A percentile compares a stretch with the other conserved stretches of the same genome.
phyloP scores from a whole-genome alignment of 2,113 vertebrate genomes.

The Parus major region DNA sequence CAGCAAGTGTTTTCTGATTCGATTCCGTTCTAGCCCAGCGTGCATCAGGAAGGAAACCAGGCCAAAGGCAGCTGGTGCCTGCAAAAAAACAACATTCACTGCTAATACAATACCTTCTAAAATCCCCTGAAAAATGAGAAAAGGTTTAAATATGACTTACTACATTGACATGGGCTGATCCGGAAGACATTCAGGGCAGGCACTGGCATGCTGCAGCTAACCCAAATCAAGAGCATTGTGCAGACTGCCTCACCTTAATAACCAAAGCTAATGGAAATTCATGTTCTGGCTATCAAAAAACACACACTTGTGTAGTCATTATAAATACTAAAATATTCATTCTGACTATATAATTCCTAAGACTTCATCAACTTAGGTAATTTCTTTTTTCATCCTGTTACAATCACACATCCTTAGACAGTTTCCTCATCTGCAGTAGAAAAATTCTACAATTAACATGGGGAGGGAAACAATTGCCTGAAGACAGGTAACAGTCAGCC shows the following conservation, averaged over 20 bases:
- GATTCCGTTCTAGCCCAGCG: constrained; percentile 94
- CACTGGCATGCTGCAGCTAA: neutral
- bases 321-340: neutral
- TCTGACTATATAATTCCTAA: neutral
- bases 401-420: neutral
- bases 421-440: neutral
- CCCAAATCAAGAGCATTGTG: neutral
- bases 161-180: neutral
- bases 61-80: constrained; percentile 98
- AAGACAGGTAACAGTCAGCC: neutral
- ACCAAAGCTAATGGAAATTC: neutral
- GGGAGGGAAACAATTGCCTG: neutral
- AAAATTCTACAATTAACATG: neutral
- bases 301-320: neutral
- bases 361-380: neutral
- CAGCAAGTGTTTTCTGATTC: constrained; percentile 95
- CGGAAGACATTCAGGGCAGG: neutral
- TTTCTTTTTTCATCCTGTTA: neutral
- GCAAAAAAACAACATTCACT: neutral
- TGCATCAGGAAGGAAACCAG: constrained; percentile 99
- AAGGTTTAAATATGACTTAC: neutral
- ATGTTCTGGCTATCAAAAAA: neutral
- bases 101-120: neutral
- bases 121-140: neutral
- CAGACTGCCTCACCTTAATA: neutral